Conservation (phyloP, 2,797 vertebrate species). For the Sebastes melanostomus region DNA sequence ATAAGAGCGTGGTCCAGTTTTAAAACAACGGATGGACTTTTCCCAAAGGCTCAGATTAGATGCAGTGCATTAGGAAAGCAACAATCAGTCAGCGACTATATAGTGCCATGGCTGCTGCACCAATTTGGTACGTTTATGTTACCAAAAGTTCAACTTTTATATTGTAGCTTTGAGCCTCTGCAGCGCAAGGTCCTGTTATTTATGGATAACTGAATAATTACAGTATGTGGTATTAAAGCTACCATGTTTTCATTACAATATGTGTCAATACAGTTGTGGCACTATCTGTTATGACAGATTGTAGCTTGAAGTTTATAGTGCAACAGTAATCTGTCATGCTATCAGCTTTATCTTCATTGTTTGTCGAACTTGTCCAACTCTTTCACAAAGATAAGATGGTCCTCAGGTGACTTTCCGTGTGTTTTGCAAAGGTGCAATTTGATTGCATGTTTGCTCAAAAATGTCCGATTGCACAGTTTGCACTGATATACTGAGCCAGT, state of each 20-base stretch:
- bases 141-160: conserved; percentile 36
- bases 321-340: conserved; percentile 87
- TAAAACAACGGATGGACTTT: conserved; percentile 89
- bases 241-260: conserved; percentile 43
- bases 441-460: conserved; percentile 98
- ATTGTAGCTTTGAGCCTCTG: conserved; percentile 44
- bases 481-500: conserved; percentile 93
- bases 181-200: conserved; percentile 29
- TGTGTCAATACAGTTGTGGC: conserved; percentile 65
- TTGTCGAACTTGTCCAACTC: conserved; percentile 95
- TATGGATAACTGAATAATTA: conserved; percentile 45
- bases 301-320: conserved; percentile 84
- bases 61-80: conserved; percentile 91
- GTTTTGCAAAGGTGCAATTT: conserved; percentile 99
- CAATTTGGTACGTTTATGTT: conserved; percentile 45
- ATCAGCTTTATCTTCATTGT: conserved; percentile 82
- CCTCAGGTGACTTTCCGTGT: conserved; percentile 98
- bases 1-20: conserved; percentile 88
- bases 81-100: conserved; percentile 80
- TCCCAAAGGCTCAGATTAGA: conserved; percentile 96
- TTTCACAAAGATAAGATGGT: conserved; percentile 97
- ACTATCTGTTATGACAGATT: conserved; percentile 73
- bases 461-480: conserved; percentile 98
- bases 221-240: conserved; percentile 63
- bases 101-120: conserved; percentile 75